Evolutionary conservation across 2,113 vertebrate species (phyloP), one percentile per base, ranked within the genome.

Genomic region (Cephalopterus ornatus): DNA sequence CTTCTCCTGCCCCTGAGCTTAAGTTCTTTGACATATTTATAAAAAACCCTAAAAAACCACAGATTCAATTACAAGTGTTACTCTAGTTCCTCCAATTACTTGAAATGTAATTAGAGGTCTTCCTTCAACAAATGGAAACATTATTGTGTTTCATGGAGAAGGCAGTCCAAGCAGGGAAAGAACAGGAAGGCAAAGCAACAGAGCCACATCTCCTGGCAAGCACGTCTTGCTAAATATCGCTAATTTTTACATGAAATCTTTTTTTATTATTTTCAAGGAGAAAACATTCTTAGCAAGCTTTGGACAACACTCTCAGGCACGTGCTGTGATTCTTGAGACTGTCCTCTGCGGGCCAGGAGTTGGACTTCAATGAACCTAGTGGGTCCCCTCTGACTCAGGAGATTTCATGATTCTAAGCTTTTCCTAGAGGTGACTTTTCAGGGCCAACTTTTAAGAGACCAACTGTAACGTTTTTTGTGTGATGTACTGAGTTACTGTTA

Each of bases 221-320:
- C 11, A n/a, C 9, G 23, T 21, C 22, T 50, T 84, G 18, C 3
- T 53, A 49, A 86, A 77, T 91, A 49, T 11, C 50, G 5, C 3
- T 33, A 35, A 20, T 23, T 62, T 67, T 55, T 33, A 24, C 8
- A 11, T 37, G 1, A 33, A 49, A 21, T 33, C 2, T 2, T 50
- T 50, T 27, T 58, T 21, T 47, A 39, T 26, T 55, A 6, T 73
- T 94, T 96, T 85, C 8, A 28, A 47, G 19, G 15, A 7, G 23
- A 42, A 73, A 77, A n/a, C 2, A 18, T 47, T 47, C 33, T 42
- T 72, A 72, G 4, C 33, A 79, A 71, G 17, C 11, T 75, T 68
- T 47, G 21, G 30, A 27, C 11, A 7, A 21, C 18, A 11, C 17
- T 55, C 16, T 55, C 0, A 0, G 46, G 17, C 14, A 35, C 5